These are phyloP conservation scores for Phytoseiulus persimilis DNA, from an alignment of 2,888 invertebrate species.

Conservation along the genomic window DNA sequence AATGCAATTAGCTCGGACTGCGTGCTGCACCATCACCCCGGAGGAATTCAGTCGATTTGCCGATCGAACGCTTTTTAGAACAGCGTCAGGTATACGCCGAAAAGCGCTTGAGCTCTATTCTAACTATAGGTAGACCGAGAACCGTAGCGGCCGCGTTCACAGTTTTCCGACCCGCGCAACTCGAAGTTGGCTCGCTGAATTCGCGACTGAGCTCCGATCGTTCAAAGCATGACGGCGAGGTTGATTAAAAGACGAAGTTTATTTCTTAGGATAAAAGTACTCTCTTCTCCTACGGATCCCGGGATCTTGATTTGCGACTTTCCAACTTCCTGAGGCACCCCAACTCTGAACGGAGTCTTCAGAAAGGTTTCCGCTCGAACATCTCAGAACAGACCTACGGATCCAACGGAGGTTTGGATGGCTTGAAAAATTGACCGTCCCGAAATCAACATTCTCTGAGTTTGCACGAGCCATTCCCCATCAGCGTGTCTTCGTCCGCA, in stretches of 20 bases:
- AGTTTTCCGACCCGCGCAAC: too few relatives aligned
- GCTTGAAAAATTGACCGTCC: neutral
- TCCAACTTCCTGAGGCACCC: neutral
- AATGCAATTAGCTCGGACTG: neutral
- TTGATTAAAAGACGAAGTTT: too few relatives aligned
- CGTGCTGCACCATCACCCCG: neutral
- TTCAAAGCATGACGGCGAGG: too few relatives aligned
- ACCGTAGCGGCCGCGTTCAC: neutral
- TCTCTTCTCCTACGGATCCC: neutral
- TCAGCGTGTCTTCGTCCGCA: too few relatives aligned
- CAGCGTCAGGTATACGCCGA: neutral
- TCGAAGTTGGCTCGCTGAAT: too few relatives aligned
- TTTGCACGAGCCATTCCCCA: too few relatives aligned
- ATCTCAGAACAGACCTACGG: neutral
- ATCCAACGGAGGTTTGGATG: neutral
- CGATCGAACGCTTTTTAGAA: constrained; percentile 38
- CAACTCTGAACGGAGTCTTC: neutral
- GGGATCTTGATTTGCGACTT: neutral
- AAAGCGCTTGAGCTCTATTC: neutral
- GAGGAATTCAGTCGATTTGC: constrained; percentile 32
- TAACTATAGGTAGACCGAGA: neutral
- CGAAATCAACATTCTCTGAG: too few relatives aligned
- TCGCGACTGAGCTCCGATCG: too few relatives aligned
- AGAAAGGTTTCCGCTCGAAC: neutral
- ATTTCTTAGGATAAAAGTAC: too few relatives aligned